Conservation (phyloP, 2,888 invertebrate genomes). For the Pandemis cinnamomeana region DNA sequence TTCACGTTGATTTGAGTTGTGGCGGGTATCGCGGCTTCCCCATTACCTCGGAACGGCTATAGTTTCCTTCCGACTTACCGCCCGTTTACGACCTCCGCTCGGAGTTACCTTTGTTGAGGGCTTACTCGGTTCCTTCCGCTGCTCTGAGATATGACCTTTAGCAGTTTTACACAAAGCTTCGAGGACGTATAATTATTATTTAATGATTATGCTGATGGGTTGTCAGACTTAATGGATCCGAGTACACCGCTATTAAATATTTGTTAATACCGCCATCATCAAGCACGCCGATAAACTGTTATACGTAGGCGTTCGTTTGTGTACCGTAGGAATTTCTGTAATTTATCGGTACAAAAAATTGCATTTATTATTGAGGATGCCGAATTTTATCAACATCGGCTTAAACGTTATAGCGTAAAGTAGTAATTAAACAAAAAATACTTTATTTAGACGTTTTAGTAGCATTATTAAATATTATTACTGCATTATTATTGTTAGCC, state of each 20-base stretch:
- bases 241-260: background rate
- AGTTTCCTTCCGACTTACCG: conserved; percentile 45
- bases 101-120: conserved; percentile 47
- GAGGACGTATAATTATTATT: conserved; percentile 2
- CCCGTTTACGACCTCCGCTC: conserved; percentile 56
- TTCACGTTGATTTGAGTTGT: conserved; percentile 11
- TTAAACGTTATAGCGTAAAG: too few species aligned
- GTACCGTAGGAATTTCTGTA: too few species aligned
- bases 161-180: conserved; percentile 9
- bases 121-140: conserved; percentile 48
- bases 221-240: background rate
- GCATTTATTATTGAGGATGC: too few species aligned
- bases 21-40: conserved; percentile 19
- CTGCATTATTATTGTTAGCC: too few species aligned
- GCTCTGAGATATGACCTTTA: conserved; percentile 19
- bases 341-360: too few species aligned
- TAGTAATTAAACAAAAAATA: too few species aligned
- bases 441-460: too few species aligned
- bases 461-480: too few species aligned
- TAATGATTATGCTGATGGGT: conserved; percentile 10
- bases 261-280: background rate
- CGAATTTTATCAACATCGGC: too few species aligned
- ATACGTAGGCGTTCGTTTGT: too few species aligned
- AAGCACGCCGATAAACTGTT: background rate
- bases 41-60: conserved; percentile 35